Percentiles rank a stretch among this genome's conserved stretches.
Evolutionary conservation across 2,113 vertebrate species (phyloP).

Genomic region (Ceyx margarethae): DNA sequence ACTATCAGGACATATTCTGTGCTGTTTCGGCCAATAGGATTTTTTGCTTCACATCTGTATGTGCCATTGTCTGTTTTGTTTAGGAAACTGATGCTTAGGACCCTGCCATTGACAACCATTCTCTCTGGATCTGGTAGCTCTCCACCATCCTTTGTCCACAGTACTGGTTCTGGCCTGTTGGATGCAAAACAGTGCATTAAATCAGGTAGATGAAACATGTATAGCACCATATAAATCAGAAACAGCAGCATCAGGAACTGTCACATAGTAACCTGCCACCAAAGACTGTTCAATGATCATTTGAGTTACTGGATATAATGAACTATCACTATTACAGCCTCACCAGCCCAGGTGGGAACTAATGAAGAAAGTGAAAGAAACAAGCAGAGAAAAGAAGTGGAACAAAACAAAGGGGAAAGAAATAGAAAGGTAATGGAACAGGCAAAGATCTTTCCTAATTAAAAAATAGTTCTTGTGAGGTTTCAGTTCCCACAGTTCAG

Average conservation of each 20-base stretch:
- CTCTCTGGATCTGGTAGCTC: slow-evolving; percentile 94
- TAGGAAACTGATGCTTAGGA: slow-evolving; percentile 92
- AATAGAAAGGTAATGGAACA: background rate
- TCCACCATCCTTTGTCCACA: slow-evolving; percentile 96
- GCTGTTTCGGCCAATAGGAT: slow-evolving; percentile 92
- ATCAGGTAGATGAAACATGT: background rate
- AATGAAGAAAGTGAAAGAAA: background rate
- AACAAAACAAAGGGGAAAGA: background rate
- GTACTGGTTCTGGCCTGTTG: slow-evolving; percentile 91
- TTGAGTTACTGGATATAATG: background rate
- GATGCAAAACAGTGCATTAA: background rate
- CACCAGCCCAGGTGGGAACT: background rate
- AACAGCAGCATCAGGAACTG: background rate
- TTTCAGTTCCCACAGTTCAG: background rate
- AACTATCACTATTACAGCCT: background rate
- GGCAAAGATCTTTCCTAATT: background rate
- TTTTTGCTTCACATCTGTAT: slow-evolving; percentile 96
- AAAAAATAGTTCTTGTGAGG: accelerated
- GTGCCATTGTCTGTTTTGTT: slow-evolving; percentile 99
- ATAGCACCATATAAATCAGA: background rate
- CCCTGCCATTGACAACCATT: slow-evolving; percentile 92
- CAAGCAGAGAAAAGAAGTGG: background rate
- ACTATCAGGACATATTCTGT: slow-evolving; percentile 95
- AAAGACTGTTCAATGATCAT: background rate
- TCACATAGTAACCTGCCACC: background rate